phyloP scores from a whole-genome alignment of 2,113 vertebrate species.

The Forbesichthys agassizii region DNA sequence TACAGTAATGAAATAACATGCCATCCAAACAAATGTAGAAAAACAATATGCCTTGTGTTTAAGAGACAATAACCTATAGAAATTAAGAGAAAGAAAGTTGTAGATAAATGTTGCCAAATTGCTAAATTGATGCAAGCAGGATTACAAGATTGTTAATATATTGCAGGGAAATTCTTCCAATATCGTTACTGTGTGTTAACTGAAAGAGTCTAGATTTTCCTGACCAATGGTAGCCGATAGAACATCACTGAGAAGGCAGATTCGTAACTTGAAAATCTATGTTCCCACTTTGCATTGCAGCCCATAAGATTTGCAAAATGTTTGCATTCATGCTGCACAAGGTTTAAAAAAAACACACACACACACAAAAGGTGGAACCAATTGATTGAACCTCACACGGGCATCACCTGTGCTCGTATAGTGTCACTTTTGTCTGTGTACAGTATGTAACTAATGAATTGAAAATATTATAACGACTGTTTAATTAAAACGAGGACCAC shows the following conservation, averaged over 20 bases:
- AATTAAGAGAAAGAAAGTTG: slow-evolving; percentile 47
- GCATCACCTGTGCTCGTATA: too few relatives aligned
- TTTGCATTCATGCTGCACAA: too few relatives aligned
- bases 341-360: too few relatives aligned
- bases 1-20: too few relatives aligned
- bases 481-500: slow-evolving; percentile 33
- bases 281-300: too few relatives aligned
- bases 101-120: slow-evolving; percentile 14
- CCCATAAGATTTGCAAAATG: too few relatives aligned
- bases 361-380: too few relatives aligned
- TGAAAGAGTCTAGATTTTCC: neutral
- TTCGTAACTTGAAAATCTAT: too few relatives aligned
- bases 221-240: slow-evolving; percentile 18
- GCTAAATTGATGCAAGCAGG: slow-evolving; percentile 18
- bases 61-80: neutral
- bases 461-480: neutral
- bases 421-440: too few relatives aligned
- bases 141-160: slow-evolving; percentile 53
- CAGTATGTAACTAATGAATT: neutral
- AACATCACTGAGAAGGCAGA: neutral
- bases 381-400: too few relatives aligned
- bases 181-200: neutral
- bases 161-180: slow-evolving; percentile 54
- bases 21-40: too few relatives aligned
- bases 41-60: neutral